These are phyloP conservation scores for Coptotermes formosanus DNA, from an alignment of 1,140 invertebrate species.

Conservation along the genomic window DNA sequence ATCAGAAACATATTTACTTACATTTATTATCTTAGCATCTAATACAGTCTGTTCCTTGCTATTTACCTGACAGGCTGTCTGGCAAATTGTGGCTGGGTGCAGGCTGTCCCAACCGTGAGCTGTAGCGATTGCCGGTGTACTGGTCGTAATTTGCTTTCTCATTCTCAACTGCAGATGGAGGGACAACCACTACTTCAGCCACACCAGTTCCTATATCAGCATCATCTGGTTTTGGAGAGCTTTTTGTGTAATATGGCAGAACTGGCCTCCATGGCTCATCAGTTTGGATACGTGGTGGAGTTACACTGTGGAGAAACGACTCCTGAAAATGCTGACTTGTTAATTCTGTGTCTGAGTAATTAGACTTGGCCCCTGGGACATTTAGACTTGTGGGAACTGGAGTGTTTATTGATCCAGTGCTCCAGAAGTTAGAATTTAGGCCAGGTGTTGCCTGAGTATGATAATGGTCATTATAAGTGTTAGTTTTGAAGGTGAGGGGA, in stretches of 20 bases:
- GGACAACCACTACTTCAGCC: not conserved
- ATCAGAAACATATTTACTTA: too few species aligned
- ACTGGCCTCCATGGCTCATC: slow-evolving; percentile 6
- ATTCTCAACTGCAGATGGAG: not conserved
- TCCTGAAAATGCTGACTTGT: not conserved
- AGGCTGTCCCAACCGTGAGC: not conserved
- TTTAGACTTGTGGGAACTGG: not conserved
- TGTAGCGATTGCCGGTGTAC: not conserved
- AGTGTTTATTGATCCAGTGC: not conserved
- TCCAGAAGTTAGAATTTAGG: not conserved
- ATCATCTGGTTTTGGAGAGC: not conserved
- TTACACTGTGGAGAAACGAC: not conserved
- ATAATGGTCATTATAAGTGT: not conserved
- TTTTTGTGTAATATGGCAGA: slow-evolving; percentile 2
- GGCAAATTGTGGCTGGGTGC: not conserved
- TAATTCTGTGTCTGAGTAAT: not conserved
- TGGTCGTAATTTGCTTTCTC: not conserved
- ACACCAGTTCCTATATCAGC: not conserved
- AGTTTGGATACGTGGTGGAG: not conserved
- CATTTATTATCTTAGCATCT: too few species aligned
- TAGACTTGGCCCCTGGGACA: not conserved
- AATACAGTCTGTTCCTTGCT: not conserved
- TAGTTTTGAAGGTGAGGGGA: not conserved
- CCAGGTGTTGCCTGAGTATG: not conserved
- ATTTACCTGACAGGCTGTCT: not conserved